Percentiles rank a stretch among this genome's conserved stretches.
Conservation (phyloP, 2,888 invertebrate genomes). For the Tricholauxania praeusta region DNA sequence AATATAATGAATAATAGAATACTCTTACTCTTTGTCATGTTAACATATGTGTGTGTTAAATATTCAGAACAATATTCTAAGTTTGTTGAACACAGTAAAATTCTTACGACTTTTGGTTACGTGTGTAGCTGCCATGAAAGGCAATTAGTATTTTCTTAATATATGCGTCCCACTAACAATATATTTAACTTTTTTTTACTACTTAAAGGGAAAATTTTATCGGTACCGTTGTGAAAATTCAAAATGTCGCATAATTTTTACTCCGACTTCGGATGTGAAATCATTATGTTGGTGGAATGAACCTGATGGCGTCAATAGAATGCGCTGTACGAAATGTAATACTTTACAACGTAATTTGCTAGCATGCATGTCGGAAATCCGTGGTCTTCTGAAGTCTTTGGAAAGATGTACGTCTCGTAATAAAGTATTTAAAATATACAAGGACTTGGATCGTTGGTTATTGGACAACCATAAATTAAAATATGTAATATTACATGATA, state of each 20-base stretch:
- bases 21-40: no score
- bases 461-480: slow-evolving; percentile 51
- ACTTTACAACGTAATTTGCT: slow-evolving; percentile 44
- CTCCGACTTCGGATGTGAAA: slow-evolving; percentile 38
- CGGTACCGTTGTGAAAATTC: slow-evolving; percentile 55
- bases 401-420: slow-evolving; percentile 33
- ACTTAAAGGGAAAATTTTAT: slow-evolving; percentile 52
- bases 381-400: slow-evolving; percentile 32
- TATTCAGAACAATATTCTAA: no score
- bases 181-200: not conserved
- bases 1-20: no score
- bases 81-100: no score
- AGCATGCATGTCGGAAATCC: slow-evolving; percentile 42
- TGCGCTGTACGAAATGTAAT: slow-evolving; percentile 45
- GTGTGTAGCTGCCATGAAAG: no score
- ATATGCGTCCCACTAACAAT: no score
- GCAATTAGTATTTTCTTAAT: no score
- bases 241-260: slow-evolving; percentile 51
- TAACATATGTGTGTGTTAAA: no score
- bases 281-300: slow-evolving; percentile 53
- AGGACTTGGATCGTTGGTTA: slow-evolving; percentile 40
- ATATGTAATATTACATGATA: slow-evolving; percentile 40
- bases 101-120: no score
- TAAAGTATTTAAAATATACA: slow-evolving; percentile 46
- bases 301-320: not conserved